These are phyloP conservation scores for Oscheius onirici DNA, from an alignment of 2,888 invertebrate species.

Conservation along the genomic window DNA sequence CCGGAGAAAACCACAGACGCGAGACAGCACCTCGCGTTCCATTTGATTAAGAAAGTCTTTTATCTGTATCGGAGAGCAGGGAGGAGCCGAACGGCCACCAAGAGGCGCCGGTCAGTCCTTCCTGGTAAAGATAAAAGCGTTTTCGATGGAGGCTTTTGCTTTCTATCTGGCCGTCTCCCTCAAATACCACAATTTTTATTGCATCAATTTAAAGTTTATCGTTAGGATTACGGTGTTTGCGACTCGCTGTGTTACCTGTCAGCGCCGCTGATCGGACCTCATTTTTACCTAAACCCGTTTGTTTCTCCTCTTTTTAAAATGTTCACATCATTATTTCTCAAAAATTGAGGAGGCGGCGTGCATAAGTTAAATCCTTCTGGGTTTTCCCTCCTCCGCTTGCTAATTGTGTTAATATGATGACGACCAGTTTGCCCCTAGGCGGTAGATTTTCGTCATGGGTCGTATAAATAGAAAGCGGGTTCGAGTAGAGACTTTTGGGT, in stretches of 20 bases:
- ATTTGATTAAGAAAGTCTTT: not conserved
- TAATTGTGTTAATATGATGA: conserved; percentile 28
- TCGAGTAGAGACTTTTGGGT: not conserved
- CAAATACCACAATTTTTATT: conserved; percentile 17
- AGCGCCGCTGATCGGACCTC: conserved; percentile 18
- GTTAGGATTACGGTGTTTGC: conserved; percentile 27
- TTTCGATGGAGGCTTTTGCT: not conserved
- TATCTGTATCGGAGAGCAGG: not conserved
- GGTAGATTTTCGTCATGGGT: conserved; percentile 14
- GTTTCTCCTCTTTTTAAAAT: not conserved
- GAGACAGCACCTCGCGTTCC: too few species aligned
- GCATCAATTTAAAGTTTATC: conserved; percentile 15
- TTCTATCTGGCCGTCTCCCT: not conserved
- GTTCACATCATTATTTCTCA: too few species aligned
- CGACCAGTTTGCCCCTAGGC: conserved; percentile 16
- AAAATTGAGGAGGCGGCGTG: too few species aligned
- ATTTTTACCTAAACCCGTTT: conserved; percentile 21
- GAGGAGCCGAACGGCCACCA: conserved; percentile 3
- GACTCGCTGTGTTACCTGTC: conserved; percentile 22
- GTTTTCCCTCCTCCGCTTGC: conserved; percentile 2
- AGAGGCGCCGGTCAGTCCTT: conserved; percentile 27
- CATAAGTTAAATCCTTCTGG: too few species aligned
- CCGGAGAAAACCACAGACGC: too few species aligned
- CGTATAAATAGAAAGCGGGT: conserved; percentile 2
- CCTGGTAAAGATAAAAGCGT: conserved; percentile 18